phyloP scores from a whole-genome alignment of 1,140 invertebrate genomes.

The Leptonema lineaticorne region DNA sequence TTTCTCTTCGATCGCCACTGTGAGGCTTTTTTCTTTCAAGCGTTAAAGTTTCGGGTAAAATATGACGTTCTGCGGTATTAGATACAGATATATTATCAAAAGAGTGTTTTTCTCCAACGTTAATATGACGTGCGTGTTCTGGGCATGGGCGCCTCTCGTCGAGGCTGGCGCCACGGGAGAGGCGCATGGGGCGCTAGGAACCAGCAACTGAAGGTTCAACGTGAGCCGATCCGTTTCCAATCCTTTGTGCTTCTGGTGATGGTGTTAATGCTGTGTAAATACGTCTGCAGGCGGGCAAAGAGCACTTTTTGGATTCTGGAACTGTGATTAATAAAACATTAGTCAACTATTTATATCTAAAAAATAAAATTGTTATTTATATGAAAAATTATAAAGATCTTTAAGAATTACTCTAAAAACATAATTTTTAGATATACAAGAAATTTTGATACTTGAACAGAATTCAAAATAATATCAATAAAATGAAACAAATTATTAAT shows the following conservation, averaged over 20 bases:
- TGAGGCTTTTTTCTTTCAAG: constrained; percentile 17
- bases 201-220: constrained; percentile 23
- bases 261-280: constrained; percentile 10
- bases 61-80: constrained; percentile 15
- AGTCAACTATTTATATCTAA: not conserved
- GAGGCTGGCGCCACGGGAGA: constrained; percentile 32
- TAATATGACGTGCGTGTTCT: constrained; percentile 3
- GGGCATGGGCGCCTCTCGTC: constrained; percentile 29
- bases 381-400: not conserved
- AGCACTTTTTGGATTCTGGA: constrained; percentile 28
- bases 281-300: constrained; percentile 33
- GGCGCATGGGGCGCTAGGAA: constrained; percentile 34
- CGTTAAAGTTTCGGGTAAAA: constrained; percentile 2
- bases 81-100: constrained; percentile 1
- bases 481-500: no score
- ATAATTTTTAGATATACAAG: not conserved
- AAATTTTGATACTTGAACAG: no score
- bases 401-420: not conserved
- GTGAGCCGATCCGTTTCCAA: constrained; percentile 22
- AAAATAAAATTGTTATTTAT: not conserved
- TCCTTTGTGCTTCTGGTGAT: constrained; percentile 15
- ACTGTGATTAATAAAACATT: constrained; percentile 14
- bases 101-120: constrained; percentile 22
- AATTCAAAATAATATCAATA: not conserved
- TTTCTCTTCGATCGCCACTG: constrained; percentile 26